A percentile compares a stretch with the other conserved stretches of the same genome.
phyloP scores from a whole-genome alignment of 1,140 invertebrate genomes.

The Heterodera schachtii region DNA sequence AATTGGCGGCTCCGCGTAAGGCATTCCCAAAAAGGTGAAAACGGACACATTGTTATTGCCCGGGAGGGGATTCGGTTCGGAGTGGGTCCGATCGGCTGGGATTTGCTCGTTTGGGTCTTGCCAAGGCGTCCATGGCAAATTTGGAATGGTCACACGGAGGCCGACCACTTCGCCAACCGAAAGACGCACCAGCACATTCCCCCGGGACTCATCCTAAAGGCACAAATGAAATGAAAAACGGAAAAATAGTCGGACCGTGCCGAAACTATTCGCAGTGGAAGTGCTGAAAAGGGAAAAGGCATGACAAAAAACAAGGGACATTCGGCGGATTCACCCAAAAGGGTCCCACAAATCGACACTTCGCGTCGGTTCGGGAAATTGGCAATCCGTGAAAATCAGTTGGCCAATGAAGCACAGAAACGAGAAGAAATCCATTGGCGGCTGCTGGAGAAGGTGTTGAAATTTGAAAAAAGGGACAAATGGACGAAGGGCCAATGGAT shows the following conservation, averaged over 20 bases:
- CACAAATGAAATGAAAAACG: constrained; percentile 9
- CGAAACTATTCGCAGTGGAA: constrained; percentile 45
- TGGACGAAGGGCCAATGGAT: constrained; percentile 1
- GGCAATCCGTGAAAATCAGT: background rate
- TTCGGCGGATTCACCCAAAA: constrained; percentile 42
- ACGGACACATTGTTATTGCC: constrained; percentile 56
- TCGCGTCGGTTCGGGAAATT: constrained; percentile 50
- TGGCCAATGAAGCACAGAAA: background rate
- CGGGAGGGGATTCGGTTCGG: constrained; percentile 59
- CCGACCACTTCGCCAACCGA: constrained; percentile 45
- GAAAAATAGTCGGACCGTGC: constrained; percentile 17
- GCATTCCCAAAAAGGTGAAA: constrained; percentile 73
- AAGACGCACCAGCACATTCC: constrained; percentile 24
- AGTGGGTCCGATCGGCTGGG: constrained; percentile 35
- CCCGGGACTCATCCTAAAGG: background rate
- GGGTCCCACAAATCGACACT: constrained; percentile 60
- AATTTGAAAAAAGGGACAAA: background rate
- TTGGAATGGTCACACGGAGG: constrained; percentile 38
- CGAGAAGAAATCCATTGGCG: background rate
- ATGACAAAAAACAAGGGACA: background rate
- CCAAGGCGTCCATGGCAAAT: constrained; percentile 58
- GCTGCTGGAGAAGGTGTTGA: background rate
- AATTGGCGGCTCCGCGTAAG: constrained; percentile 76
- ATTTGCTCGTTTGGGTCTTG: constrained; percentile 58
- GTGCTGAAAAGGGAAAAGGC: constrained; percentile 23